These are phyloP conservation scores for Priocnemis perturbator DNA, from an alignment of 2,888 invertebrate species.

Conservation along the genomic window DNA sequence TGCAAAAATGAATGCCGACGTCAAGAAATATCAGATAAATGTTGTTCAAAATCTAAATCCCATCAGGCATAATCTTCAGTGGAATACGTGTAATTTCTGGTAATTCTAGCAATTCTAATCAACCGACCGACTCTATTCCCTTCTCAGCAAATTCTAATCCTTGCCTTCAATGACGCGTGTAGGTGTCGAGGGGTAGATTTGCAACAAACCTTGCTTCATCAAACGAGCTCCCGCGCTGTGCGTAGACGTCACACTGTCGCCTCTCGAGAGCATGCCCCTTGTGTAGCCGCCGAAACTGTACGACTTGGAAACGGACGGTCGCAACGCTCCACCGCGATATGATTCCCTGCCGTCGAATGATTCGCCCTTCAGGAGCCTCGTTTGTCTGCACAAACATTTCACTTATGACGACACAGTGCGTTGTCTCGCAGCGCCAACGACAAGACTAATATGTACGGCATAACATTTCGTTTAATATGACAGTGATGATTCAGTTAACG, in stretches of 20 bases:
- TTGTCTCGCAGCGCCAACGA: neutral
- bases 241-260: slow-evolving; percentile 81
- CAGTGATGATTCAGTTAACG: neutral
- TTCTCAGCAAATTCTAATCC: too few relatives aligned
- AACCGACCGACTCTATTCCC: too few relatives aligned
- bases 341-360: slow-evolving; percentile 77
- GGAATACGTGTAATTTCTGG: too few relatives aligned
- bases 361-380: slow-evolving; percentile 76
- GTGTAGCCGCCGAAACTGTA: slow-evolving; percentile 93
- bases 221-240: slow-evolving; percentile 82
- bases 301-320: slow-evolving; percentile 84
- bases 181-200: neutral
- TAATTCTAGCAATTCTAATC: too few relatives aligned
- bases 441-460: neutral
- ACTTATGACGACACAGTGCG: neutral
- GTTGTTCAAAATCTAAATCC: too few relatives aligned
- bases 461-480: neutral
- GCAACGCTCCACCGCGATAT: slow-evolving; percentile 73
- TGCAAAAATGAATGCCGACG: too few relatives aligned
- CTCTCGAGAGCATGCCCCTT: slow-evolving; percentile 78
- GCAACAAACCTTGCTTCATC: slow-evolving; percentile 84
- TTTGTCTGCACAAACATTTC: slow-evolving; percentile 60
- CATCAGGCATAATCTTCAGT: too few relatives aligned
- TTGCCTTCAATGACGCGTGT: too few relatives aligned
- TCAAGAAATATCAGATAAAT: too few relatives aligned